Conservation (phyloP, 2,113 vertebrate species). For the Bubo blakistoni region DNA sequence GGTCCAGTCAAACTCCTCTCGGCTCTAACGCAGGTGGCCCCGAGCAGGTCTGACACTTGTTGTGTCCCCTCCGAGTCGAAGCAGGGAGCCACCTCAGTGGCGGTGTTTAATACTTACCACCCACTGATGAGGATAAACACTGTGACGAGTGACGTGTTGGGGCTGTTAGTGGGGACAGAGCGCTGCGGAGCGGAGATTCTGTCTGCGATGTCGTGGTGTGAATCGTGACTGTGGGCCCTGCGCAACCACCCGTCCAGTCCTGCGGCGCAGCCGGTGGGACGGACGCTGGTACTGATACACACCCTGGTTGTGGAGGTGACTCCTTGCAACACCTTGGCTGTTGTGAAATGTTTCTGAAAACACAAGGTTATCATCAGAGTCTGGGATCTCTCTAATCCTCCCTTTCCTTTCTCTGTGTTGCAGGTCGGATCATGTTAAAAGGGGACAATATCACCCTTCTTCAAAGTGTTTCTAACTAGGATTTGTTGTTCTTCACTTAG, state of each 20-base stretch:
- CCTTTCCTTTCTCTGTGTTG: slow-evolving; percentile 1
- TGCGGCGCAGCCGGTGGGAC: rapidly evolving
- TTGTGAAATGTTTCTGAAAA: neutral
- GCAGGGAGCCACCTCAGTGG: rapidly evolving
- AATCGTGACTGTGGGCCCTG: too few relatives aligned
- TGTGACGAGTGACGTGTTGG: rapidly evolving
- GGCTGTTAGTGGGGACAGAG: neutral
- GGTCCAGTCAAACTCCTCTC: neutral
- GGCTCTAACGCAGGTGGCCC: rapidly evolving
- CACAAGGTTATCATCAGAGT: rapidly evolving
- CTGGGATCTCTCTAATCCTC: neutral
- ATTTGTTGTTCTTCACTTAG: neutral
- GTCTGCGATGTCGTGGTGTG: neutral
- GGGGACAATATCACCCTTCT: slow-evolving; percentile 98
- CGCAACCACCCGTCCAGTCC: rapidly evolving
- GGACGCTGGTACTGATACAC: neutral
- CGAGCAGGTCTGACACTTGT: neutral
- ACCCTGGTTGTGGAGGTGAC: rapidly evolving
- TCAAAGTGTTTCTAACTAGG: slow-evolving; percentile 90
- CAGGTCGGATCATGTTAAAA: slow-evolving; percentile 97
- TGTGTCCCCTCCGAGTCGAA: neutral
- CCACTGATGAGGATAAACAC: neutral
- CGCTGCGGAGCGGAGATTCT: neutral
- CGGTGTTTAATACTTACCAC: neutral
- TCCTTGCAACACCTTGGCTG: neutral